phyloP scores from a whole-genome alignment of 2,888 invertebrate species.

The Tachina fera region DNA sequence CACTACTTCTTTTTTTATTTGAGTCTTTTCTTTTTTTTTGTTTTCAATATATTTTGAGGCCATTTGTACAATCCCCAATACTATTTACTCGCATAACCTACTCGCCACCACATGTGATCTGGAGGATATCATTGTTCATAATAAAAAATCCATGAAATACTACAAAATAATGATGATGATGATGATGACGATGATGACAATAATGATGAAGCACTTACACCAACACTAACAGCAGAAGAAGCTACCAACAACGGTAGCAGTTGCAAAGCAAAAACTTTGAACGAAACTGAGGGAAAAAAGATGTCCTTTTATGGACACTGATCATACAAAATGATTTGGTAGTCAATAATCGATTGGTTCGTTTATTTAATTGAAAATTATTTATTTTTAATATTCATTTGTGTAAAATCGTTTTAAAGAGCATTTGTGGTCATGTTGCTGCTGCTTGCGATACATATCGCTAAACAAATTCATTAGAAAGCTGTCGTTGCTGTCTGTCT shows the following conservation, averaged over 20 bases:
- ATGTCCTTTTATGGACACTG: conserved; percentile 70
- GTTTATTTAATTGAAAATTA: conserved; percentile 71
- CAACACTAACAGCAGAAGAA: background rate
- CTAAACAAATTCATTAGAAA: conserved; percentile 68
- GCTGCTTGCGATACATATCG: conserved; percentile 40
- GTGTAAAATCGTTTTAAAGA: conserved; percentile 57
- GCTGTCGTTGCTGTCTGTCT: conserved; percentile 23
- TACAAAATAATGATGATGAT: conserved; percentile 24
- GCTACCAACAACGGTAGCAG: conserved; percentile 1
- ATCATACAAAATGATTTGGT: conserved; percentile 71
- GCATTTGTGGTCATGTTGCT: conserved; percentile 54
- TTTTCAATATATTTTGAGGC: conserved; percentile 32
- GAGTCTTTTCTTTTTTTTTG: background rate
- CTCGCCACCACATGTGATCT: conserved; percentile 66
- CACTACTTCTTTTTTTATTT: background rate
- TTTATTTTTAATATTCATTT: conserved; percentile 72
- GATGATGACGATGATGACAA: conserved; percentile 14
- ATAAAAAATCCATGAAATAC: conserved; percentile 28
- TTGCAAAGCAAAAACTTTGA: conserved; percentile 8
- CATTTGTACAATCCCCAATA: conserved; percentile 50
- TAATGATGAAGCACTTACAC: background rate
- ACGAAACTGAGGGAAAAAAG: conserved; percentile 50
- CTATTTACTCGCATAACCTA: conserved; percentile 53
- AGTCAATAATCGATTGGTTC: conserved; percentile 68
- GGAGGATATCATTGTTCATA: conserved; percentile 70